Base-by-base conservation (phyloP, 2,797 vertebrate species). In the Enteromius mattozi region DNA sequence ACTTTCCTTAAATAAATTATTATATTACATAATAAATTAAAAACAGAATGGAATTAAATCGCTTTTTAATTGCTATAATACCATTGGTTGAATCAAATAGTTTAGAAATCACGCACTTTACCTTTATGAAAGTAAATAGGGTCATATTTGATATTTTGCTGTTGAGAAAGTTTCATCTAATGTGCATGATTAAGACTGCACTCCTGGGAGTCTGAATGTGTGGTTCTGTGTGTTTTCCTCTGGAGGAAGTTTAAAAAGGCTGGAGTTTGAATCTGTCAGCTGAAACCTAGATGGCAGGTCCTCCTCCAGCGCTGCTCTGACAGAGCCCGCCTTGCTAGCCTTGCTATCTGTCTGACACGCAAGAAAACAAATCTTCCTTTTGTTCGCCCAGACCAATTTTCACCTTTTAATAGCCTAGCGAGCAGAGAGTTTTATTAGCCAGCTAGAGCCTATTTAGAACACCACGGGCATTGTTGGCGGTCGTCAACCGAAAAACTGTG, bases 391-490 rank as follows among this genome's bases (percentile, higher is more conserved):
- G 42, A 70, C 82, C 84, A 69, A 86, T 88, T 86, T 84, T 82
- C 85, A 87, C 87, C 66, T 84, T 88, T 87, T 87, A 88, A 88
- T 88, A 86, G 65, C 81, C 76, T 78, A 68, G 33, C 5, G 76
- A 77, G 80, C 80, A 78, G 72, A 69, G 51, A 27, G 56, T 54
- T 54, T 82, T 17, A 51, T 71, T n/a, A 78, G 49, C 63, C 9
- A 13, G 14, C 65, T 49, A 12, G 63, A 42, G 45, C 13, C 45
- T 24, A 12, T 63, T 81, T 81, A 13, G 24, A 6, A 2, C 51
- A 8, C 35, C 17, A 6, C 27, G 6, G 35, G 16, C 51, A 45
- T 45, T 63, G 80, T 30, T 47, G 69, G 54, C 7, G 12, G 24
- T 72, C 33, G 19, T n/a, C 24, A 47, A 33, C 8, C 6, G 16